Percentiles rank a stretch among this genome's conserved stretches.
Evolutionary conservation across 2,797 vertebrate genomes (phyloP).

Genomic region (Salarias fasciatus): DNA sequence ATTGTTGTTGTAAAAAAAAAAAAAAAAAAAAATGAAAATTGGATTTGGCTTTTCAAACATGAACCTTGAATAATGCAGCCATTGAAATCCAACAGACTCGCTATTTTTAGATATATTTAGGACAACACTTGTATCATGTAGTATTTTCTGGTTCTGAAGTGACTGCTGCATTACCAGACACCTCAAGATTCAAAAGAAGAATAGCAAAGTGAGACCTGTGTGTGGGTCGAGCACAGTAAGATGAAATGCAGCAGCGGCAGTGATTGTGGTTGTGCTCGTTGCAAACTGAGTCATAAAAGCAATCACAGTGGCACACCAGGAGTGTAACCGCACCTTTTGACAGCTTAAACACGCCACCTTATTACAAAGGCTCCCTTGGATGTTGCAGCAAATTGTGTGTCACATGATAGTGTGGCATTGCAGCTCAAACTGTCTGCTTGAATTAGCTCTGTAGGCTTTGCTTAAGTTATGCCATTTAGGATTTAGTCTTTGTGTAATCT

Average conservation of each 20-base stretch:
- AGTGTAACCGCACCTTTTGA: constrained; percentile 27
- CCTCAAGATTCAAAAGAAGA: constrained; percentile 6
- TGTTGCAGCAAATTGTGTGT: constrained; percentile 15
- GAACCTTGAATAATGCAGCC: constrained; percentile 13
- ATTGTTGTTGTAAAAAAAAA: too few relatives aligned
- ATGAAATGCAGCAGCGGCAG: constrained; percentile 30
- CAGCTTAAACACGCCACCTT: constrained; percentile 36
- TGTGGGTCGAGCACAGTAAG: constrained; percentile 26
- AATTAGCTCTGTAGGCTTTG: constrained; percentile 16
- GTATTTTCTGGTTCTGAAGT: constrained; percentile 13
- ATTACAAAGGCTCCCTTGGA: constrained; percentile 38
- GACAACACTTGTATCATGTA: constrained; percentile 8
- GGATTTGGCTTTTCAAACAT: neutral
- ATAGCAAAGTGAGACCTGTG: constrained; percentile 19
- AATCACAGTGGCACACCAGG: constrained; percentile 13
- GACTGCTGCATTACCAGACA: constrained; percentile 2
- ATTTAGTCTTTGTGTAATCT: constrained; percentile 8
- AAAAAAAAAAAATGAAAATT: too few relatives aligned
- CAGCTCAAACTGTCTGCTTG: constrained; percentile 3
- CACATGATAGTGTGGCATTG: constrained; percentile 3
- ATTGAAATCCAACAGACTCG: constrained; percentile 5
- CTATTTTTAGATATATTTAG: neutral
- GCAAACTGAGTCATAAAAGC: constrained; percentile 46
- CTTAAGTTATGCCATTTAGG: constrained; percentile 10
- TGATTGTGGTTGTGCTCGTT: constrained; percentile 23